Evolutionary conservation across 2,113 vertebrate genomes (phyloP), one percentile per base, ranked within the genome.

Genomic region (Nibea coibor): DNA sequence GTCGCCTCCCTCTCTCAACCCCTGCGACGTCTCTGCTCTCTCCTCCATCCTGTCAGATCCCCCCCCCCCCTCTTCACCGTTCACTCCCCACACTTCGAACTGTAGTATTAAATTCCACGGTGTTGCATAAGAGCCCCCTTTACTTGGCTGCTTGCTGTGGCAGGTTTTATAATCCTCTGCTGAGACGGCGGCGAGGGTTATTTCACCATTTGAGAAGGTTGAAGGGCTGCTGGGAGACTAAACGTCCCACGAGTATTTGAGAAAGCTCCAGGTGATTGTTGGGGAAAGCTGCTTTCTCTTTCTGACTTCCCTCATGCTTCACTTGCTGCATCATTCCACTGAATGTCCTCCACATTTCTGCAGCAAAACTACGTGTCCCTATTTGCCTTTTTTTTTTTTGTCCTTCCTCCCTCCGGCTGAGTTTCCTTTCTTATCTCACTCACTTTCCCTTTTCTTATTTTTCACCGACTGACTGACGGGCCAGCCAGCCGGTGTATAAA

Each of bases 141-240:
- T 59, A 45, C 78, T 89, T 58, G 84, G 82, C 85, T 68, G 80
- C 91, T 87, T 89, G 87, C 85, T 57, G 59, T 72, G 91, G 90
- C 88, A 86, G 88, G 82, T 90, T 93, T 93, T 91, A 88, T 89
- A 90, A 91, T 87, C 83, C 81, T 84, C 80, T 66, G 3, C 80
- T 56, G 80, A 83, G 82, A 72, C 57, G 45, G 67, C 35, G 61
- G 65, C 54, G 53, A 71, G 76, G 75, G 72, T 87, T 90, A 80
- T 85, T 89, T 88, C 58, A 66, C 64, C 54, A 56, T 84, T 85
- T 71, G 39, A 75, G 75, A 72, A 72, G 51, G 61, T 57, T 72
- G 54, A 28, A 47, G 72, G 26, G 75, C 70, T 42, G 8, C 75
- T 5, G 57, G 28, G 80, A 69, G 72, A 75, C 66, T 28, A 10